Base-by-base conservation (phyloP, 2,797 vertebrate species). In the Merluccius polli region DNA sequence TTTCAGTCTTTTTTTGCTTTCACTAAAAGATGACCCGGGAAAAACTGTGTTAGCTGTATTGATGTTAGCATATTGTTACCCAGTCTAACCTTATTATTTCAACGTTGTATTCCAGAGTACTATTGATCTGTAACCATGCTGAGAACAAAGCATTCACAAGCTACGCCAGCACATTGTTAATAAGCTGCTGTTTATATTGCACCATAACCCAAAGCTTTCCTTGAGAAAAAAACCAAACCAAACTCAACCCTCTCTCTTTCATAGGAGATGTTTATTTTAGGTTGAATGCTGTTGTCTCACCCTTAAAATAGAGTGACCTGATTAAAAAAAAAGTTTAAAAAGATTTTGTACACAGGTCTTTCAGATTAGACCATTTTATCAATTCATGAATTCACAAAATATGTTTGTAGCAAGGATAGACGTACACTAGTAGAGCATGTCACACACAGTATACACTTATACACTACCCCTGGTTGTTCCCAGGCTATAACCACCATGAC, bases 381-480 rank as follows among this genome's bases (percentile, higher is more conserved):
- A 59, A 59, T n/a, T n/a, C 48, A 59, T 1, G 7, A 59, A 59
- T 59, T 59, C 48, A 59, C 21, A 24, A 59, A 59, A n/a, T 8
- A 4, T 48, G 12, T 16, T 7, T n/a, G 63, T 27, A 24, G n/a
- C 63, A 29, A 24, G 63, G 63, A 77, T 75, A 35, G 52, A 13
- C 69, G 77, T 78, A 78, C 71, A 72, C 63, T 31, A 2, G 36
- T 48, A 41, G 52, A 48, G 75, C 48, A 77, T 29, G 79, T 77
- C 27, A 30, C 41, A 77, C 18, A 38, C 70, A 74, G 76, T 68
- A 75, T 75, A 68, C 69, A 72, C 68, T n/a, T n/a, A n/a, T n/a
- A n/a, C n/a, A n/a, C n/a, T n/a, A 33, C 72, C 77, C 79, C 71
- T 72, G 83, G 84, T 76, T 84, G 80, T 91, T 92, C 82, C 85